Conservation (phyloP, 2,797 vertebrate genomes). For the Typhlichthys subterraneus region DNA sequence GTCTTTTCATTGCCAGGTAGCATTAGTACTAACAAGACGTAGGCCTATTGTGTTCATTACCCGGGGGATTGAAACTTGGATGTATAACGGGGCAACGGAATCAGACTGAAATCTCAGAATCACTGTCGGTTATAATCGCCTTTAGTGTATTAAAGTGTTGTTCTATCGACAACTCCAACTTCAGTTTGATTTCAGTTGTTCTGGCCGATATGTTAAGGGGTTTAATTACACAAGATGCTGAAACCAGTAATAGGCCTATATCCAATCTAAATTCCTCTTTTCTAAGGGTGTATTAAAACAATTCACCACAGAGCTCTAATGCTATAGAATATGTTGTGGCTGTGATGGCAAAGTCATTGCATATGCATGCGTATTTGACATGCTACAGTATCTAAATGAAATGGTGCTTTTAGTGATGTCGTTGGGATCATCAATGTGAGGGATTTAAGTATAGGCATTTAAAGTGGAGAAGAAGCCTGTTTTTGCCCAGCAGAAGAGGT, state of each 20-base stretch:
- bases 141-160: constrained; percentile 23
- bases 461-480: background rate
- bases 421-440: constrained; percentile 16
- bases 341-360: constrained; percentile 25
- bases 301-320: constrained; percentile 30
- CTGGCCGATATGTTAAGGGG: constrained; percentile 2
- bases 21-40: constrained; percentile 56
- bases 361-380: constrained; percentile 15
- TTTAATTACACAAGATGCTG: constrained; percentile 15
- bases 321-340: background rate
- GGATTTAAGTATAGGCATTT: constrained; percentile 12
- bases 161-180: constrained; percentile 32
- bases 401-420: constrained; percentile 32
- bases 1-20: constrained; percentile 54
- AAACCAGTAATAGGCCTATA: constrained; percentile 17
- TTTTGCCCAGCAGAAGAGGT: too few relatives aligned
- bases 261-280: constrained; percentile 22
- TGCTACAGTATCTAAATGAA: constrained; percentile 33
- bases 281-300: constrained; percentile 32
- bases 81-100: constrained; percentile 40
- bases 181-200: constrained; percentile 36
- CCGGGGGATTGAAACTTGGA: constrained; percentile 59
- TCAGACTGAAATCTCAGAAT: constrained; percentile 38
- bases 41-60: constrained; percentile 34
- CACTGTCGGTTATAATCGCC: constrained; percentile 45